Base-by-base conservation (phyloP, 1,140 invertebrate genomes). In the Cyclina sinensis region DNA sequence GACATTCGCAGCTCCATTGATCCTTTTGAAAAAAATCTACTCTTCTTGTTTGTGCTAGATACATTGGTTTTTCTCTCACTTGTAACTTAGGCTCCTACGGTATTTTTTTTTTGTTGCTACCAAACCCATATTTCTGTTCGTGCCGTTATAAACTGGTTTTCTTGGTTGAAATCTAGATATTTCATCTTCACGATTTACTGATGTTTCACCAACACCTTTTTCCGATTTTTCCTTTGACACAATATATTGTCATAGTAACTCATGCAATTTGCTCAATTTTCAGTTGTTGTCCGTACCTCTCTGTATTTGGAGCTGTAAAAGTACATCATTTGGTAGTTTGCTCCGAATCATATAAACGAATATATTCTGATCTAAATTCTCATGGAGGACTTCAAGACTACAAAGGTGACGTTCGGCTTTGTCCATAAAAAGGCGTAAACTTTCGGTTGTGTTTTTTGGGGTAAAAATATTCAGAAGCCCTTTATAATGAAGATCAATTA, bases 261-360 rank as follows among this genome's bases (percentile, higher is more conserved):
- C 76, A 57, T n/a, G 51, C 32, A 79, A 54, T 16, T 79, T 79
- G 21, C 9, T 24, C 27, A 79, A 21, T 79, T 43, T 51, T 30
- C 76, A 79, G 7, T 5, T 27, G 1, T 57, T 54, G 5, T 54
- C 43, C 4, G 30, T 18, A 51, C 76, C 46, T 79, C 54, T 79
- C 51, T 9, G n/a, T 30, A 79, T 79, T 79, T 79, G 46, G 14
- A 79, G 46, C 30, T 79, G 76, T 11, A 79, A 11, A 5, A 79
- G 46, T 16, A 79, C 76, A 35, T 79, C 43, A 51, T 39, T 54
- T 32, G 76, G 46, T 9, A 79, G 51, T 57, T 79, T 79, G 16
- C 27, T 79, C 27, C 76, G 76, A 79, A 79, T 79, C 76, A 79
- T 79, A 54, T 43, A 79, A 32, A 79, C 76, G 43, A 79, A 79